Percentiles rank a stretch among this genome's conserved stretches.
phyloP scores from a whole-genome alignment of 2,113 vertebrate genomes.

The Cephalopholis sonnerati region DNA sequence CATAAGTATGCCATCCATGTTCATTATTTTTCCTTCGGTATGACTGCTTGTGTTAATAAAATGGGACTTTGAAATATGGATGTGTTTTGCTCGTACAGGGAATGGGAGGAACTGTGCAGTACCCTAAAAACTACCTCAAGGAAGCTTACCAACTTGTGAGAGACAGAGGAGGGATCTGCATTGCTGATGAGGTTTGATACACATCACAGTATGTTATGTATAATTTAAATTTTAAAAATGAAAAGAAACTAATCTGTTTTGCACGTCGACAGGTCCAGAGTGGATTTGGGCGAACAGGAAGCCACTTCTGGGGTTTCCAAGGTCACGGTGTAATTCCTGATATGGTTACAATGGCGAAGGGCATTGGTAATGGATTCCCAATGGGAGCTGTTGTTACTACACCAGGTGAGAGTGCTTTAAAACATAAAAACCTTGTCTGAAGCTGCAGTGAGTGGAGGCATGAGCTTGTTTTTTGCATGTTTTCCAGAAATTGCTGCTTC shows the following conservation, averaged over 20 bases:
- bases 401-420: constrained; percentile 83
- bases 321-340: constrained; percentile 91
- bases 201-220: neutral
- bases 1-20: neutral
- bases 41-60: neutral
- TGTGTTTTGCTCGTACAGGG: constrained; percentile 82
- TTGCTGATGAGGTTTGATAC: constrained; percentile 91
- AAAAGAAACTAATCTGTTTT: neutral
- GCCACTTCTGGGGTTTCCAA: constrained; percentile 97
- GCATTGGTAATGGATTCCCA: constrained; percentile 97
- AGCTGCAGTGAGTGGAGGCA: neutral
- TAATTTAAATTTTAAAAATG: neutral
- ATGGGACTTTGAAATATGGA: neutral
- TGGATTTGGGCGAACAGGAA: constrained; percentile 93
- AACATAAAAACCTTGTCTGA: neutral
- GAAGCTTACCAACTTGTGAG: constrained; percentile 89
- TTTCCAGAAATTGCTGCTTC: constrained; percentile 89
- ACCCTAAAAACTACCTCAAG: constrained; percentile 92
- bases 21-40: neutral
- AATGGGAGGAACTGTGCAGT: constrained; percentile 92
- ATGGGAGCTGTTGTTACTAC: constrained; percentile 95
- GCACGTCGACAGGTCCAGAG: constrained; percentile 91
- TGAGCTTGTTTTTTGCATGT: constrained; percentile 18
- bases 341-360: constrained; percentile 96
- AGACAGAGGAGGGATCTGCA: constrained; percentile 91